Evolutionary conservation across 2,888 invertebrate species (phyloP), one percentile per base, ranked within the genome.

Genomic region (Belgica antarctica): DNA sequence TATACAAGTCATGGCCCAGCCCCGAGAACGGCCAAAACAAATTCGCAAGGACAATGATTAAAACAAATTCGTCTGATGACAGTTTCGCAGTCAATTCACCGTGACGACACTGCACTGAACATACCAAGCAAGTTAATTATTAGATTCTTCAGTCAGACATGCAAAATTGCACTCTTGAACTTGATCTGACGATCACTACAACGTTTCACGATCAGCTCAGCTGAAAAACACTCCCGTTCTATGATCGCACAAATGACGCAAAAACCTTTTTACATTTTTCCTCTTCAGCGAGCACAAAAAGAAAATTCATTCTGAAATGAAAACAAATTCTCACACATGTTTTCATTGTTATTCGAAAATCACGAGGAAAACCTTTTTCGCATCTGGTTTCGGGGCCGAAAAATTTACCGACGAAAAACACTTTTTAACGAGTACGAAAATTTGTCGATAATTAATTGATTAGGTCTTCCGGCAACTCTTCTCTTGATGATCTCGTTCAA

Each of bases 91-190:
- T 8, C 59, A 25, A 5, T 22, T 27, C 4, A 22, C 59, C 27
- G 25, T 24, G n/a, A 12, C 59, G 22, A 59, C 10, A 24, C n/a
- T 24, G 59, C 59, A 59, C 4, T 22, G 17, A 52, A 52, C 22
- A 52, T 2, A 7, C n/a, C n/a, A n/a, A n/a, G n/a, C n/a, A n/a
- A 1, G 5, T 59, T 27, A 4, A 19, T 24, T 59, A 22, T 19
- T 27, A 8, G 24, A 22, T 3, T 2, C 12, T 27, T 59, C 59
- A 27, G 27, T 25, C 25, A 52, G 17, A 52, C 52, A 24, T 59
- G 25, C 24, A 59, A 5, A 22, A 57, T 57, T 68, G 34, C 68
- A 68, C 52, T 68, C 68, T 68, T 68, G 68, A 68, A 68, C 68
- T 68, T 68, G 68, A 52, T 68, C 34, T 31, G 27, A 59, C 27